Percentiles rank a stretch among this genome's conserved stretches.
Conservation (phyloP, 1,140 invertebrate species). For the Manduca sexta region DNA sequence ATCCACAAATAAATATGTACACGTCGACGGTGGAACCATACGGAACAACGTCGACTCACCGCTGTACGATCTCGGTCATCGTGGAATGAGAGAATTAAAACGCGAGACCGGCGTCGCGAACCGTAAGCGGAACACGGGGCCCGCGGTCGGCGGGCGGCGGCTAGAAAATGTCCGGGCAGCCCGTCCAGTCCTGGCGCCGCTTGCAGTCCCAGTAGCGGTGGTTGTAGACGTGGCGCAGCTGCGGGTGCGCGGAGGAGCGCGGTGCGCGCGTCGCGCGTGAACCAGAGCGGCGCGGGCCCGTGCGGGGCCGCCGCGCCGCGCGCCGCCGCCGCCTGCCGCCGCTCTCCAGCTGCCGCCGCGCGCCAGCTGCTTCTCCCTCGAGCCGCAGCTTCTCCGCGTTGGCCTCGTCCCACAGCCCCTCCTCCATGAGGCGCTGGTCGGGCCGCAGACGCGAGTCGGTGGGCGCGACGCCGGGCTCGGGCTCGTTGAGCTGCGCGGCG, state of each 20-base stretch:
- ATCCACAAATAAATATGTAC: too few species aligned
- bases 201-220: constrained; percentile 96
- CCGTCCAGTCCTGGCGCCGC: constrained; percentile 88
- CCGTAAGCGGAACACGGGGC: not conserved
- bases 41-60: too few species aligned
- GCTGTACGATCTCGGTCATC: too few species aligned
- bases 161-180: constrained; percentile 95
- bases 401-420: constrained; percentile 96
- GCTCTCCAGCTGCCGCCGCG: constrained; percentile 82
- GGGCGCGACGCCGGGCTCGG: constrained; percentile 92
- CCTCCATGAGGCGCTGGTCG: constrained; percentile 98
- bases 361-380: constrained; percentile 94
- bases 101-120: too few species aligned
- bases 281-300: constrained; percentile 96
- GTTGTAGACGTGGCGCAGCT: constrained; percentile 87
- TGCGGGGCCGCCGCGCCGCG: constrained; percentile 76
- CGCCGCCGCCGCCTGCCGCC: constrained; percentile 83
- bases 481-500: constrained; percentile 97
- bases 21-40: too few species aligned
- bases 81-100: too few species aligned
- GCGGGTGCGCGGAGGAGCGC: constrained; percentile 72
- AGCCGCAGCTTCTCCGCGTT: constrained; percentile 92
- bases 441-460: constrained; percentile 95
- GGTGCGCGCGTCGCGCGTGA: constrained; percentile 75
- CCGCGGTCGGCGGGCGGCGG: constrained; percentile 3